These are phyloP conservation scores for Xenopus petersii DNA, from an alignment of 2,797 vertebrate genomes.

Conservation along the genomic window DNA sequence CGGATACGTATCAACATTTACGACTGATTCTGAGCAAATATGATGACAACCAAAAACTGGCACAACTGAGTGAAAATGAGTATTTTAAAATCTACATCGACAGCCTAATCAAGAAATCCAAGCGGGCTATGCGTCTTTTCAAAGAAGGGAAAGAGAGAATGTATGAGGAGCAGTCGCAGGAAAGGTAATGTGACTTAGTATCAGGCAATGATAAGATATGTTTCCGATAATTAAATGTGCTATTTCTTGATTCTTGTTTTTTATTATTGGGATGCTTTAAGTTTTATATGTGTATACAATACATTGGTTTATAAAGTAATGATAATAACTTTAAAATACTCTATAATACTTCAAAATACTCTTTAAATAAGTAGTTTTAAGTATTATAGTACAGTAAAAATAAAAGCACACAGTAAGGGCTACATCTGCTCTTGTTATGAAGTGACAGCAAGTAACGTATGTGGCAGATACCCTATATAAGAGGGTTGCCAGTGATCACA, in stretches of 20 bases:
- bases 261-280: too few species aligned
- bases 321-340: too few species aligned
- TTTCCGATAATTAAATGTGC: slow-evolving; percentile 4
- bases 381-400: too few species aligned
- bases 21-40: slow-evolving; percentile 89
- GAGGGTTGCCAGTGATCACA: too few species aligned
- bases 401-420: too few species aligned
- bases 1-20: slow-evolving; percentile 93
- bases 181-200: slow-evolving; percentile 74
- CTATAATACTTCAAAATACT: too few species aligned
- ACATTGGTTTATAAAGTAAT: too few species aligned
- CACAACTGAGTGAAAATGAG: slow-evolving; percentile 91
- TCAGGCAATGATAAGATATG: not conserved
- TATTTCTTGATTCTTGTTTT: not conserved
- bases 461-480: too few species aligned
- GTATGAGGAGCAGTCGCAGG: slow-evolving; percentile 95
- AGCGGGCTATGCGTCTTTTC: slow-evolving; percentile 91
- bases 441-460: too few species aligned
- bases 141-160: slow-evolving; percentile 96
- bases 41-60: slow-evolving; percentile 90
- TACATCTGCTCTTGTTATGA: too few species aligned
- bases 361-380: too few species aligned
- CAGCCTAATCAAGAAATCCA: slow-evolving; percentile 95
- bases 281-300: too few species aligned
- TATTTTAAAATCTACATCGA: slow-evolving; percentile 99